These are phyloP conservation scores for Cynopterus sphinx DNA, from an alignment of 2,797 vertebrate species.

Conservation along the genomic window DNA sequence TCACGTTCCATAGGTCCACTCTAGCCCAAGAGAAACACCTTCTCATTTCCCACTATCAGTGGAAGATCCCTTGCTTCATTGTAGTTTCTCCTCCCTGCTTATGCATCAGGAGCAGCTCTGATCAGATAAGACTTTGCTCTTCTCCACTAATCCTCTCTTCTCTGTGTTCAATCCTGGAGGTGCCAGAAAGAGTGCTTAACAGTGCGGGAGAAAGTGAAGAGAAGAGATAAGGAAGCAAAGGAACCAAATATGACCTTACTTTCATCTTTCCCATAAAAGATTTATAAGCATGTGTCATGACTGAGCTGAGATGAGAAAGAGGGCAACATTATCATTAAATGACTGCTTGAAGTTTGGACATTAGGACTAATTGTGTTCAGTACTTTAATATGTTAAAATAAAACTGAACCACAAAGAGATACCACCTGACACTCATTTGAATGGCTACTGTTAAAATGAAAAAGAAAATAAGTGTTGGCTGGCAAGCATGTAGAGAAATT, in stretches of 20 bases:
- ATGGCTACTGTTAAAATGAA: not conserved
- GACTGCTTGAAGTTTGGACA: not conserved
- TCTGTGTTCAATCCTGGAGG: not conserved
- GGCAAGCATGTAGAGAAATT: not conserved
- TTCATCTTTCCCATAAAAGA: not conserved
- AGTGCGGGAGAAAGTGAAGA: not conserved
- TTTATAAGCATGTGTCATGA: not conserved
- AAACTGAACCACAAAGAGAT: not conserved
- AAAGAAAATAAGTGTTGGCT: not conserved
- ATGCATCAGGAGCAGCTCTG: not conserved
- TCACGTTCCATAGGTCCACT: not conserved
- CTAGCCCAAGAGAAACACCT: not conserved
- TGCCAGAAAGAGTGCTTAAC: not conserved
- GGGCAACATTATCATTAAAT: not conserved
- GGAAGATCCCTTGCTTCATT: not conserved
- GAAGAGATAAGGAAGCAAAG: not conserved
- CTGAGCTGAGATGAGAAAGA: not conserved
- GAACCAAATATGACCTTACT: not conserved
- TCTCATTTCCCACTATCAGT: not conserved
- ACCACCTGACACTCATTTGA: not conserved
- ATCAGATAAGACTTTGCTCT: not conserved
- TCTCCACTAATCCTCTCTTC: not conserved
- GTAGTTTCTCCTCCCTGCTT: not conserved
- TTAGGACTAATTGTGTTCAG: not conserved
- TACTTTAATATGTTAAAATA: not conserved